Conservation (phyloP, 1,140 invertebrate genomes). For the Megalonaias nervosa region DNA sequence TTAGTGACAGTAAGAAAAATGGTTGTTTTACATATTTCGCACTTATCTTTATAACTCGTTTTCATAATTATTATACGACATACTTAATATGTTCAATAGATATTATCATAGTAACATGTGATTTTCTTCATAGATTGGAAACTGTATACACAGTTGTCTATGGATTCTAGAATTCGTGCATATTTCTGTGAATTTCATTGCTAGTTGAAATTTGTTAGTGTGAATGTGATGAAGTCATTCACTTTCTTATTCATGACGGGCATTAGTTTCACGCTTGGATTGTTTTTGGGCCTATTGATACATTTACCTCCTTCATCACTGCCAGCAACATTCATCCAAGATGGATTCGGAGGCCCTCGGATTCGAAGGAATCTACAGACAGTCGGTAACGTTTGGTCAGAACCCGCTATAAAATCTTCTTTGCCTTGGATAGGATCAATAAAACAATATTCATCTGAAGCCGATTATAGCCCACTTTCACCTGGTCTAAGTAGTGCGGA, state of each 20-base stretch:
- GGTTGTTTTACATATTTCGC: too few species aligned
- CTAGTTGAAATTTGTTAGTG: too few species aligned
- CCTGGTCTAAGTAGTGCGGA: background rate
- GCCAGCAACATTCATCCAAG: constrained; percentile 28
- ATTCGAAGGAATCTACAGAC: background rate
- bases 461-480: constrained; percentile 1
- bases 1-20: too few species aligned
- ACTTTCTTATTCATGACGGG: constrained; percentile 59
- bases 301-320: constrained; percentile 58
- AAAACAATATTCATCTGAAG: constrained; percentile 8
- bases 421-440: constrained; percentile 11
- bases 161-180: too few species aligned
- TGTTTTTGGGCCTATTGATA: constrained; percentile 62
- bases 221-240: constrained; percentile 43
- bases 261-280: constrained; percentile 61
- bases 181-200: too few species aligned
- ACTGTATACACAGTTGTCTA: too few species aligned
- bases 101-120: too few species aligned
- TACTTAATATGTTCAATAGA: too few species aligned
- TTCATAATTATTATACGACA: too few species aligned
- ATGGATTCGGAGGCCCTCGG: constrained; percentile 2
- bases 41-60: too few species aligned
- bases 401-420: constrained; percentile 1
- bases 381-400: background rate
- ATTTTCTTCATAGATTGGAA: too few species aligned